Conservation (phyloP, 2,888 invertebrate genomes). For the Noctua janthe region DNA sequence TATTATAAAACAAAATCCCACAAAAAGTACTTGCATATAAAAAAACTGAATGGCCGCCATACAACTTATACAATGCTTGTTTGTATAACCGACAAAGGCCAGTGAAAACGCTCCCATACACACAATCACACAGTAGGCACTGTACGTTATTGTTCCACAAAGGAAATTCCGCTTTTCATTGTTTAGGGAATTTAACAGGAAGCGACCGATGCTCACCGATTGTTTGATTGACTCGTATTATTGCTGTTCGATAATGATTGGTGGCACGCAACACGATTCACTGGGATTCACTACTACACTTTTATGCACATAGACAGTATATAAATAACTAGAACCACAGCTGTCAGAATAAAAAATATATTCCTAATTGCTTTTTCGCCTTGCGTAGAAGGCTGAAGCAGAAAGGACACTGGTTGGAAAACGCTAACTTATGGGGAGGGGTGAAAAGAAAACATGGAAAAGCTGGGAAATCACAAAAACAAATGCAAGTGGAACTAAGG, state of each 20-base stretch:
- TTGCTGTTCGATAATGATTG: slow-evolving; percentile 33
- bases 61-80: slow-evolving; percentile 45
- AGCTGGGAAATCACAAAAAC: not conserved
- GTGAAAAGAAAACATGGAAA: not conserved
- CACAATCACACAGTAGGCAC: slow-evolving; percentile 52
- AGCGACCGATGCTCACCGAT: slow-evolving; percentile 55
- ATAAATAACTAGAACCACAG: not conserved
- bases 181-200: slow-evolving; percentile 69
- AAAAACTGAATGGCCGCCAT: slow-evolving; percentile 41
- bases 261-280: not conserved
- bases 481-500: not conserved
- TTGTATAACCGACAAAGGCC: slow-evolving; percentile 70
- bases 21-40: slow-evolving; percentile 30
- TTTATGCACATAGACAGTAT: not conserved
- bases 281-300: not conserved
- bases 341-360: not conserved
- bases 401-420: not conserved
- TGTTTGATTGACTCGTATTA: slow-evolving; percentile 51
- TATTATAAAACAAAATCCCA: slow-evolving; percentile 35
- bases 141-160: slow-evolving; percentile 74
- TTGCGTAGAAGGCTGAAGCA: not conserved
- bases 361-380: not conserved
- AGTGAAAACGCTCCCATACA: slow-evolving; percentile 82
- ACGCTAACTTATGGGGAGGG: too few species aligned
- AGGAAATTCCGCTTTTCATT: slow-evolving; percentile 83